Evolutionary conservation across 2,888 invertebrate species (phyloP).

Genomic region (Oligia fasciuncula): DNA sequence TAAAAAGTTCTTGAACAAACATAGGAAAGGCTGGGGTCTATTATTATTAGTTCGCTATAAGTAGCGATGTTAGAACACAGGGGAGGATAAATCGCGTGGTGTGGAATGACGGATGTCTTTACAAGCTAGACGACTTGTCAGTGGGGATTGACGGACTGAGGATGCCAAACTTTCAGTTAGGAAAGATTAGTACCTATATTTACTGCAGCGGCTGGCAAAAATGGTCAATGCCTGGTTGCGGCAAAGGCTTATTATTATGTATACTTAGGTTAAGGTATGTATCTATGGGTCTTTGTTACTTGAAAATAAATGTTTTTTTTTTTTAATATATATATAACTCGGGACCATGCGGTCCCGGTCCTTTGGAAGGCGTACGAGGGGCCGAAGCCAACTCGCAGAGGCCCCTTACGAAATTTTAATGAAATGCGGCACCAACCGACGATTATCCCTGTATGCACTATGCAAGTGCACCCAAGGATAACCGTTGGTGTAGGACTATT

Average conservation of each 20-base stretch:
- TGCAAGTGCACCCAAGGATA: no score
- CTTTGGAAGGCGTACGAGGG: no score
- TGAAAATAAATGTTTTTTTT: no score
- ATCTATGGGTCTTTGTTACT: no score
- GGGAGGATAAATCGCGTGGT: constrained; percentile 81
- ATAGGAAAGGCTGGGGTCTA: constrained; percentile 59
- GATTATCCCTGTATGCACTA: no score
- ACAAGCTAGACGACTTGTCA: constrained; percentile 86
- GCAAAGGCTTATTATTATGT: background rate
- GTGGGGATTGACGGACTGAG: constrained; percentile 70
- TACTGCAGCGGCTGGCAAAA: background rate
- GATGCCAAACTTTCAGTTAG: constrained; percentile 73
- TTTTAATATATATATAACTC: no score
- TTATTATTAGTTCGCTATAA: constrained; percentile 69
- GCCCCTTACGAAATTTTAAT: no score
- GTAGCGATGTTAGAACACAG: constrained; percentile 74
- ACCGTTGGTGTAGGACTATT: no score
- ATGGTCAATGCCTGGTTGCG: background rate
- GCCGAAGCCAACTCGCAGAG: no score
- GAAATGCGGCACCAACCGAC: no score
- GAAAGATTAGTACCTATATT: background rate
- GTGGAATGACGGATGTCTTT: constrained; percentile 89
- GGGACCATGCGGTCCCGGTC: no score
- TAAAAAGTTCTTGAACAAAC: constrained; percentile 3
- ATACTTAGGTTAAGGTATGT: no score